These are phyloP conservation scores for Psilanteris sp. DNA, from an alignment of 1,140 invertebrate species.

Conservation along the genomic window DNA sequence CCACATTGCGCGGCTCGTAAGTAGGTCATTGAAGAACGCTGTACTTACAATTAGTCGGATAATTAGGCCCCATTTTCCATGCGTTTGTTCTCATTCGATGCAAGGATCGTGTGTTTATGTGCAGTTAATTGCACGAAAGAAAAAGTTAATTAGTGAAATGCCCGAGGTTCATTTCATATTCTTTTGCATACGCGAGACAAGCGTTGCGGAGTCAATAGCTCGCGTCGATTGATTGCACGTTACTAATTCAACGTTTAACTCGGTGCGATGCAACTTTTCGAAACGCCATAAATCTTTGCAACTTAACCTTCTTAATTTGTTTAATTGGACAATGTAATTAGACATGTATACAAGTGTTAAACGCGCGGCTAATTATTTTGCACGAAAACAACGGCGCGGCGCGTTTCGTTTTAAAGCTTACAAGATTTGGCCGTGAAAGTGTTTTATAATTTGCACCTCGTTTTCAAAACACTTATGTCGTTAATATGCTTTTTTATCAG, in stretches of 20 bases:
- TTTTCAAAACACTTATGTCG: constrained; percentile 9
- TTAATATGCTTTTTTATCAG: constrained; percentile 7
- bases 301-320: neutral
- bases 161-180: constrained; percentile 25
- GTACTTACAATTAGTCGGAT: constrained; percentile 55
- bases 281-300: constrained; percentile 24
- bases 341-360: constrained; percentile 13
- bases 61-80: constrained; percentile 58
- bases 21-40: constrained; percentile 52
- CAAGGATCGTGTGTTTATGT: constrained; percentile 49
- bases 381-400: too few relatives aligned
- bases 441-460: constrained; percentile 8
- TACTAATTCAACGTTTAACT: constrained; percentile 31
- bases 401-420: too few relatives aligned
- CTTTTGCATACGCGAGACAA: constrained; percentile 14
- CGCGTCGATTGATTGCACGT: constrained; percentile 30
- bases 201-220: constrained; percentile 19
- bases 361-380: constrained; percentile 3
- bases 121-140: constrained; percentile 57
- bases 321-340: constrained; percentile 10
- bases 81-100: constrained; percentile 55
- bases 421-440: too few relatives aligned
- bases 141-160: constrained; percentile 63
- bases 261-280: constrained; percentile 21
- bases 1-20: constrained; percentile 43